phyloP scores from a whole-genome alignment of 1,140 invertebrate genomes.

The Drosophila nasuta region DNA sequence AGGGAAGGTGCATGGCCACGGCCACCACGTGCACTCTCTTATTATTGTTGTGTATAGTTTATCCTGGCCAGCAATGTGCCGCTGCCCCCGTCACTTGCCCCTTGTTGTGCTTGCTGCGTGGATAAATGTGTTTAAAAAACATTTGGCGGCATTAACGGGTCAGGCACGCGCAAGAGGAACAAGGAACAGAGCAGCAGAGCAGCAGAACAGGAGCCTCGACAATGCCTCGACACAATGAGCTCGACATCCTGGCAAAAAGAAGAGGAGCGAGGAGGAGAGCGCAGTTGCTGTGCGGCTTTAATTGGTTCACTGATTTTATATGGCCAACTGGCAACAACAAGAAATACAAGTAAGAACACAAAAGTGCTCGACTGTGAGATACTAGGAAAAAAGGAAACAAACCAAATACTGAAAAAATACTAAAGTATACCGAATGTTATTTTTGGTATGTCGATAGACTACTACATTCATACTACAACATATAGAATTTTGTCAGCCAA shows the following conservation, averaged over 20 bases:
- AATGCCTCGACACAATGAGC: constrained; percentile 59
- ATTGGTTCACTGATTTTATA: constrained; percentile 79
- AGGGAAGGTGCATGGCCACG: constrained; percentile 7
- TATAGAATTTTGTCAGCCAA: too few relatives aligned
- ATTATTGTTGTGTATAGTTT: constrained; percentile 13
- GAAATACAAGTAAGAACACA: too few relatives aligned
- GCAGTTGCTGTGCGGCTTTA: constrained; percentile 63
- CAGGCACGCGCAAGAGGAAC: constrained; percentile 38
- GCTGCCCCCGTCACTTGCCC: not conserved
- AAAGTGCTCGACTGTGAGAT: too few relatives aligned
- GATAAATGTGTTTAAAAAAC: constrained; percentile 52
- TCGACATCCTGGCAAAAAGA: constrained; percentile 61
- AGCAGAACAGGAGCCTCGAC: constrained; percentile 29
- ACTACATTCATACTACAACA: too few relatives aligned
- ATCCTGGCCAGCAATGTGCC: constrained; percentile 10
- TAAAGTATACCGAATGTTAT: too few relatives aligned
- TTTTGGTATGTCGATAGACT: too few relatives aligned
- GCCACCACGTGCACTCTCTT: constrained; percentile 28
- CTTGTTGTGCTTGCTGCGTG: not conserved
- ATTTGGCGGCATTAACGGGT: constrained; percentile 47
- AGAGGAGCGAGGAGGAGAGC: not conserved
- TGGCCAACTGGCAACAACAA: constrained; percentile 49
- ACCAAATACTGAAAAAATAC: too few relatives aligned
- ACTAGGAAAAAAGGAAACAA: too few relatives aligned
- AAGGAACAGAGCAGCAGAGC: not conserved